Conservation (phyloP, 2,113 vertebrate genomes). For the Phocoena sinus region DNA sequence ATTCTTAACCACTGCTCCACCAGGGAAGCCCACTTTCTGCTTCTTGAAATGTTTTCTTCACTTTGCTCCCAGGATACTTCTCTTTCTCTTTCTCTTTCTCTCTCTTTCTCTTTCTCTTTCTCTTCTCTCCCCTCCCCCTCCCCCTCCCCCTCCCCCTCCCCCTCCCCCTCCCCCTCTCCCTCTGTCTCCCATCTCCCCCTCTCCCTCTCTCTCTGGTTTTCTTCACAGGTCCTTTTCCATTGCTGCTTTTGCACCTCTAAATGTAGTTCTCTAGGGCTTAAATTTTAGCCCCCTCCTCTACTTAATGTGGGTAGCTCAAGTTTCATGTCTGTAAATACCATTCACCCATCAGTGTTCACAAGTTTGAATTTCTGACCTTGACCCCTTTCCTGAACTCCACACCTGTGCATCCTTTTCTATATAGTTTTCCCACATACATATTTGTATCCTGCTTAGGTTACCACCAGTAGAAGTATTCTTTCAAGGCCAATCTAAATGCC, state of each 20-base stretch:
- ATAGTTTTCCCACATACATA: neutral
- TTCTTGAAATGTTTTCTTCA: neutral
- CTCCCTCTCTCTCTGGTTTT: neutral
- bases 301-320: neutral
- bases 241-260: neutral
- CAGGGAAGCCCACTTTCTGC: neutral
- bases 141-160: neutral
- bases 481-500: neutral
- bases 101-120: too few relatives aligned
- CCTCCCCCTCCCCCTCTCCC: too few relatives aligned
- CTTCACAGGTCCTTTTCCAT: neutral
- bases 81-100: too few relatives aligned
- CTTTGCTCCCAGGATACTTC: neutral
- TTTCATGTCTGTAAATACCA: neutral
- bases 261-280: neutral
- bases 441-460: neutral
- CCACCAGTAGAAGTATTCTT: neutral
- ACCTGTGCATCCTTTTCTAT: neutral
- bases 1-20: too few relatives aligned
- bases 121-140: accelerated
- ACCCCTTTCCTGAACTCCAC: neutral
- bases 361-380: neutral
- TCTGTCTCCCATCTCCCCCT: neutral
- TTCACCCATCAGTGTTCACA: neutral
- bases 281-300: neutral